Base-by-base conservation (phyloP, 2,797 vertebrate genomes). In the Halcyon chelicuti region DNA sequence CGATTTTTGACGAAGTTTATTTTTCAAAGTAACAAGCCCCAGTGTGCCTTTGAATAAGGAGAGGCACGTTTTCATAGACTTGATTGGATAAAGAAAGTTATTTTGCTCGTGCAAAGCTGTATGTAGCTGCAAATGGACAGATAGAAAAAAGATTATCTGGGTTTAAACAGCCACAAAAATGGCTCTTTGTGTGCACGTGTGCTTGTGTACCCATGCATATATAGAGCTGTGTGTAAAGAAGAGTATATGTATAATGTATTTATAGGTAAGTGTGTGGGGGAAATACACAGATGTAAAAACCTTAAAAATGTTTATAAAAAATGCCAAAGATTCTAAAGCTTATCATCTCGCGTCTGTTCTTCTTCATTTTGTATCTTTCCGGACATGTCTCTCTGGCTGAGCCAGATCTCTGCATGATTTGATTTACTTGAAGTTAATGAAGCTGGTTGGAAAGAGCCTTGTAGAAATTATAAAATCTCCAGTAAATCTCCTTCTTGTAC, bases 391-490 rank as follows among this genome's bases (percentile, higher is more conserved):
- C 93, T 96, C 95, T 97, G 89, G 86, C 97, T 95, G 92, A 96
- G 95, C 95, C 96, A 96, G 95, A 97, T 98, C 97, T 97, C 97
- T 97, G 97, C 97, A 96, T 97, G 97, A 97, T 98, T 97, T 98
- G 97, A 98, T 98, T 98, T 98, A 97, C 97, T 98, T 96, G 93
- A 95, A 97, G 95, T 97, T 98, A 98, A 98, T 98, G 97, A 98
- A 97, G 97, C 96, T 96, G 93, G 96, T 97, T 98, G 97, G 96
- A 96, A 97, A 96, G 92, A 96, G 94, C 90, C 95, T 97, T 96
- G 96, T 96, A 97, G 96, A 98, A 97, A 97, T 97, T 95, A 96
- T 94, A 97, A 97, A 97, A 98, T 97, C 97, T 96, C 95, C 97
- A 97, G 97, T 97, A 98, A 98, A 97, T 97, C 95, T 98, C 96